Evolutionary conservation across 2,113 vertebrate genomes (phyloP).

Genomic region (Cyanoderma ruficeps): DNA sequence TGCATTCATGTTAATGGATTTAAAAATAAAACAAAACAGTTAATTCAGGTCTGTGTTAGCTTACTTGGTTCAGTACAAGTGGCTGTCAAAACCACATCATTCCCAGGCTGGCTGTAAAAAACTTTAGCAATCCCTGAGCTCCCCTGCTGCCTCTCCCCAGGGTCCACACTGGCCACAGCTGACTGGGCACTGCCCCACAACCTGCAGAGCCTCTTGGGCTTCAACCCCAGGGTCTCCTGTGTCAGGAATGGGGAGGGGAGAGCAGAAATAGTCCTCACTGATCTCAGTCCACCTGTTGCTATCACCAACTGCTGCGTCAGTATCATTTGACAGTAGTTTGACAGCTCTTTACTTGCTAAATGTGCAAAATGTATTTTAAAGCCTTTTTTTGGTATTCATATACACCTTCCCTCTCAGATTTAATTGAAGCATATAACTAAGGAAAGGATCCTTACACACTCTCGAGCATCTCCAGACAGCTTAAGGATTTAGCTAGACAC

Average conservation of each 20-base stretch:
- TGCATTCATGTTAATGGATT: neutral
- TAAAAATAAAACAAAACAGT: neutral
- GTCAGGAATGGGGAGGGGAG: neutral
- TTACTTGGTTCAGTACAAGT: neutral
- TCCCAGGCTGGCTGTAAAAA: neutral
- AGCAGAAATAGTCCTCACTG: neutral
- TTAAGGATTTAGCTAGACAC: neutral
- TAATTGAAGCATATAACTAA: neutral
- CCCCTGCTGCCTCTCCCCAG: neutral
- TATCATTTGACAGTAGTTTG: neutral
- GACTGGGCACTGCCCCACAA: neutral
- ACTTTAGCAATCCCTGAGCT: neutral
- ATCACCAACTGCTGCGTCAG: neutral
- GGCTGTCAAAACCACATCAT: neutral
- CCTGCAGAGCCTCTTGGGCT: neutral
- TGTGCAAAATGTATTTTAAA: neutral
- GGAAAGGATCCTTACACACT: neutral
- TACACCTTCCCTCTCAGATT: neutral
- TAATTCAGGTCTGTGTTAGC: neutral
- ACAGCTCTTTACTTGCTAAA: neutral
- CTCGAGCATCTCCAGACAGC: neutral
- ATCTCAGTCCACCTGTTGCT: neutral
- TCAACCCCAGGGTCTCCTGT: rapidly evolving
- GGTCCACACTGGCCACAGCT: rapidly evolving
- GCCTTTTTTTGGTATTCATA: neutral